Evolutionary conservation across 2,797 vertebrate genomes (phyloP), one percentile per base, ranked within the genome.

Genomic region (Cyprinella venusta): DNA sequence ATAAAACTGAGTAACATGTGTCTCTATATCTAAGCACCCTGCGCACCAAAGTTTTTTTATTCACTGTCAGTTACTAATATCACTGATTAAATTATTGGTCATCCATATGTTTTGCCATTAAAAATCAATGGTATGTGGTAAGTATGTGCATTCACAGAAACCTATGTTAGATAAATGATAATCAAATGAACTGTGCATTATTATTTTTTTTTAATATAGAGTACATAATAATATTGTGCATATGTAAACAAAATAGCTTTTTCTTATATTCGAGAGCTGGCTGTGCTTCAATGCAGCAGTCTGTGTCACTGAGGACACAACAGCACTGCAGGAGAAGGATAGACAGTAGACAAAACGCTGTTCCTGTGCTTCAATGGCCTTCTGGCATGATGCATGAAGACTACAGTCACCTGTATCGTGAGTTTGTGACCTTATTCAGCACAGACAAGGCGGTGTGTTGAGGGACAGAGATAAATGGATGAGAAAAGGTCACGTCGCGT

Each of bases 401-500:
- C 76, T 50, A 65, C 40, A 65, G 76, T 65, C 40, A 65, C 54
- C 74, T 76, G 74, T 42, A 42, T 61, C 8, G 0, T 36, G 36
- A 36, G 36, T 36, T 36, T 5, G 36, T 76, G 38, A 61, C 38
- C 38, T 61, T 61, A 61, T 42, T 26, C 54, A 61, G 54, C 10
- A 65, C 61, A 65, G 59, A 50, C 61, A 36, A 42, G 33, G 59
- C 18, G 6, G 76, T 61, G 38, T 40, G 42, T 26, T 48, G 40
- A 78, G 59, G 26, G 61, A 78, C 40, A 78, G 3, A 16, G 42
- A 78, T 33, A 50, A 78, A 65, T 21, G 12, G 26, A 65, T 64
- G 61, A 48, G 61, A 50, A 78, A 65, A 65, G 76, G 76, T 78
- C 76, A 78, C 8, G 38, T 61, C 38, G 72, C 50, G 7, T 61